Evolutionary conservation across 2,797 vertebrate species (phyloP).

Genomic region (Clarias pachynema): DNA sequence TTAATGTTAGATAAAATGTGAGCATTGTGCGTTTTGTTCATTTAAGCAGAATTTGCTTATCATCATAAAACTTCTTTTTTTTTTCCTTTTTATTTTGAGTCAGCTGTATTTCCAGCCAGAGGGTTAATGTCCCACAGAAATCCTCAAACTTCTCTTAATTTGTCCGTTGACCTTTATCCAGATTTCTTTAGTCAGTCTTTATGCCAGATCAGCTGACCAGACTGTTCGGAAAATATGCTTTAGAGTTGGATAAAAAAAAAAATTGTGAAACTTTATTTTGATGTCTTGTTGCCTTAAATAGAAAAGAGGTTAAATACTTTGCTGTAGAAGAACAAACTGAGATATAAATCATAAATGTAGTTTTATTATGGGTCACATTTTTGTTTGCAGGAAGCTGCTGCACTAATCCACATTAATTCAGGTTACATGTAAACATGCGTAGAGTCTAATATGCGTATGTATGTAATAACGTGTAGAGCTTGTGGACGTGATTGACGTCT

Average conservation of each 20-base stretch:
- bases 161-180: background rate
- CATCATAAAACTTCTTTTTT: background rate
- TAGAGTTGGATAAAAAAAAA: background rate
- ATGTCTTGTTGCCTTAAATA: background rate
- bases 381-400: background rate
- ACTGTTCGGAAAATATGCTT: background rate
- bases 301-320: background rate
- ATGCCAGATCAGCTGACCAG: background rate
- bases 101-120: constrained; percentile 3
- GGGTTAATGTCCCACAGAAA: background rate
- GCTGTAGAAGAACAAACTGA: background rate
- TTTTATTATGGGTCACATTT: background rate
- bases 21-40: background rate
- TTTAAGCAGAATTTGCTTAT: background rate
- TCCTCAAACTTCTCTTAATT: constrained; percentile 11
- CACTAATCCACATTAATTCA: background rate
- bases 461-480: background rate
- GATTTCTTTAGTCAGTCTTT: background rate
- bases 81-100: background rate
- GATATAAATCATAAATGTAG: background rate
- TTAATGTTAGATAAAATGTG: background rate
- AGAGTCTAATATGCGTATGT: background rate
- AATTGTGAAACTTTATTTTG: too few species aligned
- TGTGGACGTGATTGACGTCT: too few species aligned
- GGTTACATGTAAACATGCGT: too few species aligned